phyloP scores from a whole-genome alignment of 2,797 vertebrate species.

The Gymnothorax javanicus region DNA sequence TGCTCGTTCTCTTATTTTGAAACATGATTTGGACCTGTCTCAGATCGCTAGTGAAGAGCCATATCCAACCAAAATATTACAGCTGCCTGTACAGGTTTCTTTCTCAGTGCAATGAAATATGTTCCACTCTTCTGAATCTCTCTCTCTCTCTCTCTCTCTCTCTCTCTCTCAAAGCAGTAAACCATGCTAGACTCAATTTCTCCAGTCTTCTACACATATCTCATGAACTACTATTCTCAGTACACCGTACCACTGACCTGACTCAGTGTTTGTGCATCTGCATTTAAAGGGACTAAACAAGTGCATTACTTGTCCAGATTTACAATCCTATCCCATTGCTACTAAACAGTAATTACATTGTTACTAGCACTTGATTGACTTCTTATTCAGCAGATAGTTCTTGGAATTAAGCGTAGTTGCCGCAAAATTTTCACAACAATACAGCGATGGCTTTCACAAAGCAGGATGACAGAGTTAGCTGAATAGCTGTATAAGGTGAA shows the following conservation, averaged over 20 bases:
- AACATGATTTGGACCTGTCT: neutral
- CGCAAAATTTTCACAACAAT: neutral
- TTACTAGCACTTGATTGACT: neutral
- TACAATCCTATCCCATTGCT: neutral
- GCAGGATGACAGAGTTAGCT: too few relatives aligned
- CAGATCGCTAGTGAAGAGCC: neutral
- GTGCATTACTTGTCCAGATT: neutral
- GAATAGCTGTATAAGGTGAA: too few relatives aligned
- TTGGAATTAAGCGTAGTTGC: neutral
- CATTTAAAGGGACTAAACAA: neutral
- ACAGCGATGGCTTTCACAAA: neutral
- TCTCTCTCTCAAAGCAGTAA: neutral
- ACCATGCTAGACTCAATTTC: neutral
- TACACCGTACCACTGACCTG: slow-evolving; percentile 27
- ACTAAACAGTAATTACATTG: neutral
- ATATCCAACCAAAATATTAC: neutral
- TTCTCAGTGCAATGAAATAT: neutral
- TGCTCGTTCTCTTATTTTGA: neutral
- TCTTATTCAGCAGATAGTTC: neutral
- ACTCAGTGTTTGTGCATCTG: neutral
- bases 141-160: slow-evolving; percentile 5
- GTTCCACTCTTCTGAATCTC: slow-evolving; percentile 16
- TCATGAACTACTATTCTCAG: slow-evolving; percentile 25
- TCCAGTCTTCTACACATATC: slow-evolving; percentile 29
- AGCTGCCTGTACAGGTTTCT: neutral